Conservation (phyloP, 2,888 invertebrate genomes). For the Odontocerum albicorne region DNA sequence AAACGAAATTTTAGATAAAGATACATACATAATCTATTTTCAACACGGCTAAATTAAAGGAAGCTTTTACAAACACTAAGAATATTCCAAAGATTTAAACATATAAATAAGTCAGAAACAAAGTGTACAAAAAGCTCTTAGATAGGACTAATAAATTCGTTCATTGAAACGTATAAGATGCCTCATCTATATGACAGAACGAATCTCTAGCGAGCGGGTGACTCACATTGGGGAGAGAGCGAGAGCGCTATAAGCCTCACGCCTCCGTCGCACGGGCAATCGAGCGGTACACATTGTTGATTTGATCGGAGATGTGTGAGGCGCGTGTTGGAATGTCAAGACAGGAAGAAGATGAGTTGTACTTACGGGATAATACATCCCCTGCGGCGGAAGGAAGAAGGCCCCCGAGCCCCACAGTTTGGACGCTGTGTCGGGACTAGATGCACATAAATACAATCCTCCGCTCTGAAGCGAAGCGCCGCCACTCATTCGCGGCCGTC, state of each 20-base stretch:
- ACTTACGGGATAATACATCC: slow-evolving; percentile 96
- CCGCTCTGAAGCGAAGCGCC: slow-evolving; percentile 34
- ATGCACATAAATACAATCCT: slow-evolving; percentile 51
- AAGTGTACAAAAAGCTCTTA: too few species aligned
- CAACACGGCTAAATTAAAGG: too few species aligned
- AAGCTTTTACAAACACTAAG: too few species aligned
- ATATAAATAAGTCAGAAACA: too few species aligned
- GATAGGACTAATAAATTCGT: too few species aligned
- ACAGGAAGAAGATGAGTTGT: slow-evolving; percentile 36
- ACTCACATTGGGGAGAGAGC: slow-evolving; percentile 22
- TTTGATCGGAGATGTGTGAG: slow-evolving; percentile 10
- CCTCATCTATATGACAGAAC: too few species aligned
- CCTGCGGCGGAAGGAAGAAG: slow-evolving; percentile 95
- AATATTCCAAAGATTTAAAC: too few species aligned
- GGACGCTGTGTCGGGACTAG: slow-evolving; percentile 73
- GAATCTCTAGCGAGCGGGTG: slow-evolving; percentile 30
- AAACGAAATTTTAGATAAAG: too few species aligned
- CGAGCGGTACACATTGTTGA: slow-evolving; percentile 30
- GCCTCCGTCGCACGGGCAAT: slow-evolving; percentile 29
- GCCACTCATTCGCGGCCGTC: slow-evolving; percentile 33
- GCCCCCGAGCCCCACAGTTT: slow-evolving; percentile 97
- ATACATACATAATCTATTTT: too few species aligned
- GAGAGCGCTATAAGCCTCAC: slow-evolving; percentile 26
- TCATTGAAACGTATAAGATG: too few species aligned
- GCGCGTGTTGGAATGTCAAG: neutral